These are phyloP conservation scores for Otis tarda DNA, from an alignment of 2,113 vertebrate species.

Conservation along the genomic window DNA sequence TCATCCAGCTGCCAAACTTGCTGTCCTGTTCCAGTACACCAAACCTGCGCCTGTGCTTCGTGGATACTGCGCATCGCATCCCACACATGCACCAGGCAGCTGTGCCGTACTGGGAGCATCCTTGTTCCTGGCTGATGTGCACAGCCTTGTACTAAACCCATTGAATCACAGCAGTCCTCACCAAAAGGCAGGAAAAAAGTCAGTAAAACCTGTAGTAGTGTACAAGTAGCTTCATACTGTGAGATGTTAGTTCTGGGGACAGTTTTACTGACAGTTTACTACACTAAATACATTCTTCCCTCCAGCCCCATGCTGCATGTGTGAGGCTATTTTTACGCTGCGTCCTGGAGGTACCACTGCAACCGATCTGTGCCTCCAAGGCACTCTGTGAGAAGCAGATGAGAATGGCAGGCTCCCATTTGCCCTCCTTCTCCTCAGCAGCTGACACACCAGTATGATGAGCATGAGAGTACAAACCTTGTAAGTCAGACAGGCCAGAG, in stretches of 20 bases:
- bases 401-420: neutral
- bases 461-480: neutral
- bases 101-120: neutral
- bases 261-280: neutral
- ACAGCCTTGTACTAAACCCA: neutral
- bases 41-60: fast-evolving
- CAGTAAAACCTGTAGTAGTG: too few species aligned
- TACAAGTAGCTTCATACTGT: neutral
- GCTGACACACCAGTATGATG: neutral
- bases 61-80: fast-evolving
- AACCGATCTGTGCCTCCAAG: neutral
- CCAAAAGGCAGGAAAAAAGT: neutral
- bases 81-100: neutral
- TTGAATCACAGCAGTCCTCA: fast-evolving
- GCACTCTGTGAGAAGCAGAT: neutral
- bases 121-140: too few species aligned
- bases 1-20: neutral
- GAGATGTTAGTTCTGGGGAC: neutral
- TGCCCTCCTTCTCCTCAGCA: neutral
- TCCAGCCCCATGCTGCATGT: too few species aligned
- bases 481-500: neutral
- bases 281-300: neutral
- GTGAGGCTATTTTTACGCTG: neutral
- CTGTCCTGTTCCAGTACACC: neutral
- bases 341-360: too few species aligned